Conservation (phyloP, 2,797 vertebrate species). For the Argyrosomus regius region DNA sequence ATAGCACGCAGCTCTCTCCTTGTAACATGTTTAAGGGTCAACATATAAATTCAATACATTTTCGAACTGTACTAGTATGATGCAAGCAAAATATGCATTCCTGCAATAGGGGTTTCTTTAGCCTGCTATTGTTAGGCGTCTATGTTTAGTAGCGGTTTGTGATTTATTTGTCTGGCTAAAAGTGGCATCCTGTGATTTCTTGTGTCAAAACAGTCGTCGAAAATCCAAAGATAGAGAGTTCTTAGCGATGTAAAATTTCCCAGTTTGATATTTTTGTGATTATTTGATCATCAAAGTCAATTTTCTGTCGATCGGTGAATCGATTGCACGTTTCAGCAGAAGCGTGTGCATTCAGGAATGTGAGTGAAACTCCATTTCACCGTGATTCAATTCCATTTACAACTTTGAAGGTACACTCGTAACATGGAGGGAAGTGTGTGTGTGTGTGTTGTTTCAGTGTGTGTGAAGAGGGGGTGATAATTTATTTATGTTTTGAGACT, state of each 20-base stretch:
- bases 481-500: slow-evolving; percentile 87
- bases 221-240: too few relatives aligned
- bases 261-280: too few relatives aligned
- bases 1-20: neutral
- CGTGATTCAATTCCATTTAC: slow-evolving; percentile 71
- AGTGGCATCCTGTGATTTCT: too few relatives aligned
- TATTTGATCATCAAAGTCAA: neutral
- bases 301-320: neutral
- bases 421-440: slow-evolving; percentile 53
- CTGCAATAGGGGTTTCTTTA: too few relatives aligned
- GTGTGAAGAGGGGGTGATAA: slow-evolving; percentile 73
- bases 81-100: too few relatives aligned
- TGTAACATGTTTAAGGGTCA: neutral
- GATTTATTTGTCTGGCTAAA: too few relatives aligned
- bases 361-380: slow-evolving; percentile 43
- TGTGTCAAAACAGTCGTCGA: too few relatives aligned
- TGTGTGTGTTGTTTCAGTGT: slow-evolving; percentile 36
- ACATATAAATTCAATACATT: neutral
- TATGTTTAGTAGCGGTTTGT: too few relatives aligned
- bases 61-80: too few relatives aligned
- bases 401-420: slow-evolving; percentile 78
- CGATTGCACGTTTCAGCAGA: fast-evolving
- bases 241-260: too few relatives aligned
- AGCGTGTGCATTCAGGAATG: slow-evolving; percentile 3
- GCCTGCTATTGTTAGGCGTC: too few relatives aligned